Conservation (phyloP, 2,797 vertebrate genomes). For the Alauda arvensis region DNA sequence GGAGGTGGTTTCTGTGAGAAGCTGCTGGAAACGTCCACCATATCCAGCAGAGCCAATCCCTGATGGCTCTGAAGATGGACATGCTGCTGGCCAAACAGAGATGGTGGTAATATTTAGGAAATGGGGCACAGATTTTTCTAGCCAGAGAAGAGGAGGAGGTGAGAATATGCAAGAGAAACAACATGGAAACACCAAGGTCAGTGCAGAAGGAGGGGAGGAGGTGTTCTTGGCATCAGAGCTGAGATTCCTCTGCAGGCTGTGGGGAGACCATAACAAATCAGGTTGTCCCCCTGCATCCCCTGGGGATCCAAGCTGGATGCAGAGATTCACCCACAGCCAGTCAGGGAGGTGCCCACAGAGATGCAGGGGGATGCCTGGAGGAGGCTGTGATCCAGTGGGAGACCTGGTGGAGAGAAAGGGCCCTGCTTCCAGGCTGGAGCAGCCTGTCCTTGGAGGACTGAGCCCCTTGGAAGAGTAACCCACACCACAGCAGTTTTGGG, state of each 20-base stretch:
- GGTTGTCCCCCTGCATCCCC: neutral
- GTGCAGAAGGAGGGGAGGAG: neutral
- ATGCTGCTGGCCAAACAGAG: neutral
- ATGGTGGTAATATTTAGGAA: neutral
- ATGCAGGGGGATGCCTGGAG: neutral
- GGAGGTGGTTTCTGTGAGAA: neutral
- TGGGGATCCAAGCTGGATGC: neutral
- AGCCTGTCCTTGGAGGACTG: neutral
- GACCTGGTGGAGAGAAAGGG: neutral
- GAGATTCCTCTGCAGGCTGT: neutral
- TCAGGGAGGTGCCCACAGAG: too few relatives aligned
- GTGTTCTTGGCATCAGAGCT: neutral
- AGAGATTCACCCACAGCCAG: neutral
- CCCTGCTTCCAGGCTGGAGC: neutral
- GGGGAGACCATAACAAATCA: neutral
- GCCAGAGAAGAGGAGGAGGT: neutral
- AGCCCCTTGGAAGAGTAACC: fast-evolving
- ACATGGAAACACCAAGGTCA: neutral
- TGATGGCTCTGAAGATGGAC: neutral
- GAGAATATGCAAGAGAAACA: neutral
- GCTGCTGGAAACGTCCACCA: neutral
- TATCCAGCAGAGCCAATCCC: fast-evolving
- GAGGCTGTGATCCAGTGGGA: neutral
- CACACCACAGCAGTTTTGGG: neutral
- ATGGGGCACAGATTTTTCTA: neutral